These are phyloP conservation scores for Tyrannus savana DNA, from an alignment of 2,113 vertebrate genomes.

Conservation along the genomic window DNA sequence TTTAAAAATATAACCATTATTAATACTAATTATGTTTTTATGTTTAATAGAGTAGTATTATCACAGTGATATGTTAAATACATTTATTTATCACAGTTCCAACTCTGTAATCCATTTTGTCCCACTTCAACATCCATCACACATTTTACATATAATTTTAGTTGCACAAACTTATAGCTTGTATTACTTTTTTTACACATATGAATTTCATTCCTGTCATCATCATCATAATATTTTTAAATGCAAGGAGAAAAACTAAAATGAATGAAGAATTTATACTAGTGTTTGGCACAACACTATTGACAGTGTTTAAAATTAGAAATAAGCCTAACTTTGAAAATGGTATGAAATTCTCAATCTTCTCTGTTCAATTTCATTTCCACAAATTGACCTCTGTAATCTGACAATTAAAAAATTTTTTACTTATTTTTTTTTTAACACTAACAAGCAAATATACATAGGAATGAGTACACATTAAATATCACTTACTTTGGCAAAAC, in stretches of 20 bases:
- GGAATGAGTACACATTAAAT: not conserved
- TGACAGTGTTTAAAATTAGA: not conserved
- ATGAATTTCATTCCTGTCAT: not conserved
- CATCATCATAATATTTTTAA: not conserved
- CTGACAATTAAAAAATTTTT: not conserved
- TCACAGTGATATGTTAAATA: not conserved
- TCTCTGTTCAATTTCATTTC: not conserved
- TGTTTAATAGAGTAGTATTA: not conserved
- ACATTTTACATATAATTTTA: not conserved
- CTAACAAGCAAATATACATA: not conserved
- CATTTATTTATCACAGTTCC: not conserved
- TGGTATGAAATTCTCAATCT: not conserved
- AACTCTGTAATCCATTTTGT: not conserved
- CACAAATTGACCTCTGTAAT: not conserved
- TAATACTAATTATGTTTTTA: not conserved
- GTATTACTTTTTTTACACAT: not conserved
- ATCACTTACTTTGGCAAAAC: slow-evolving; percentile 92
- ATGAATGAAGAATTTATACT: not conserved
- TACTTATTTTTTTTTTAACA: not conserved
- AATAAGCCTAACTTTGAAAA: not conserved
- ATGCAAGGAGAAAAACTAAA: not conserved
- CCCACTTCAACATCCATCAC: not conserved
- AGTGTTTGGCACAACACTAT: not conserved
- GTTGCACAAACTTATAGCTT: not conserved
- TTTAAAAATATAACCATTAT: not conserved